Evolutionary conservation across 2,888 invertebrate genomes (phyloP).

Genomic region (Ganaspis brasiliensis): DNA sequence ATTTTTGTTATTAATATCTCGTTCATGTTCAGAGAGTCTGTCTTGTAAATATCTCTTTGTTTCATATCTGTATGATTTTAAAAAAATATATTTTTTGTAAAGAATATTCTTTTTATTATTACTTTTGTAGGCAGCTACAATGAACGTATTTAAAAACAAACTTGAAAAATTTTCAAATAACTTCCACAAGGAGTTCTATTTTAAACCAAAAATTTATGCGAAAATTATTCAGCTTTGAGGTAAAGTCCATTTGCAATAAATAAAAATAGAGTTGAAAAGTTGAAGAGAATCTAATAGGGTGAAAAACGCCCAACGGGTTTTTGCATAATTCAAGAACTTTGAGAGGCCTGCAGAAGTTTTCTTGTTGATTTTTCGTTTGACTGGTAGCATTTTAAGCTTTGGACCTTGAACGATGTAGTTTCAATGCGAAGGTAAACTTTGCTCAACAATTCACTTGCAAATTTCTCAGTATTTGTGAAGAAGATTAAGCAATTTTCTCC

Average conservation of each 20-base stretch:
- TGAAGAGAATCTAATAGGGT: slow-evolving; percentile 17
- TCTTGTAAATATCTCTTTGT: too few species aligned
- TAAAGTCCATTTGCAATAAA: slow-evolving; percentile 5
- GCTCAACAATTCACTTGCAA: not conserved
- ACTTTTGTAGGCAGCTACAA: too few species aligned
- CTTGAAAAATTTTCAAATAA: too few species aligned
- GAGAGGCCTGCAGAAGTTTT: slow-evolving; percentile 3
- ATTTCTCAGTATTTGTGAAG: not conserved
- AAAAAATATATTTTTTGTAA: too few species aligned
- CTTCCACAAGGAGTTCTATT: too few species aligned
- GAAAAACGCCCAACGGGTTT: slow-evolving; percentile 9
- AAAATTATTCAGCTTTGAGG: not conserved
- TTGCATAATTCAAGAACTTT: slow-evolving; percentile 18
- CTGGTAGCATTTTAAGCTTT: slow-evolving; percentile 7
- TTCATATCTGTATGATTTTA: too few species aligned
- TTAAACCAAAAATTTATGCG: not conserved
- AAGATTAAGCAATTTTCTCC: slow-evolving; percentile 6
- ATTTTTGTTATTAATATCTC: too few species aligned
- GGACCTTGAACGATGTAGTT: slow-evolving; percentile 3
- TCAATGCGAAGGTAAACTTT: slow-evolving; percentile 20
- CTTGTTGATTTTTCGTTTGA: slow-evolving; percentile 20
- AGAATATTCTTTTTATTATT: too few species aligned
- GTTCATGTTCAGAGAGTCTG: too few species aligned
- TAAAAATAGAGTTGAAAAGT: slow-evolving; percentile 16
- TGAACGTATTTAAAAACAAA: too few species aligned